Evolutionary conservation across 92 coral and sea anemone species (phyloP).

Genomic region (Palythoa heliodiscus): DNA sequence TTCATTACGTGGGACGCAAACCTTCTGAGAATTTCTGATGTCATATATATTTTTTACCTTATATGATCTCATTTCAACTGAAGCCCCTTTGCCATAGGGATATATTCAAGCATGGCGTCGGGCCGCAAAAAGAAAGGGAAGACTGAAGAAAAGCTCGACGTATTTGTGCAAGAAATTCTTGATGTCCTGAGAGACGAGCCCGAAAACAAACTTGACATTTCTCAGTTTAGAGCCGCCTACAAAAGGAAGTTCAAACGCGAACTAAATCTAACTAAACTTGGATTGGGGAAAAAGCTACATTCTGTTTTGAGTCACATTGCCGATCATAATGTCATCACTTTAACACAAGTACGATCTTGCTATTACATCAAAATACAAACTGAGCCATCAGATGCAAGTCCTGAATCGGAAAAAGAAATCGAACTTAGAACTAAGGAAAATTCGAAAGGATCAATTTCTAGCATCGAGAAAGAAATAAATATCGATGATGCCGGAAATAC

Average conservation of each 20-base stretch:
- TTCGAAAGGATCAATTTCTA: neutral
- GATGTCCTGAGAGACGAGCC: constrained; percentile 38
- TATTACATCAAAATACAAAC: constrained; percentile 7
- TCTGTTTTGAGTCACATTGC: constrained; percentile 36
- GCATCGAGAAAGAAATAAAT: neutral
- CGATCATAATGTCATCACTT: neutral
- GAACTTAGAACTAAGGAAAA: neutral
- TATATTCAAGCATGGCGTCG: constrained; percentile 15
- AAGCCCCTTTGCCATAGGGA: neutral
- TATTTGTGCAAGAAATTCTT: constrained; percentile 40
- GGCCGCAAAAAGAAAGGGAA: neutral
- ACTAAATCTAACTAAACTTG: constrained; percentile 23
- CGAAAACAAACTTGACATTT: constrained; percentile 22
- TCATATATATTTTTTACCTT: neutral
- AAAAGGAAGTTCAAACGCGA: constrained; percentile 31
- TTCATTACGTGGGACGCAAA: no score
- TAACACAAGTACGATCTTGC: constrained; percentile 9
- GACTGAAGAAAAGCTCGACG: neutral
- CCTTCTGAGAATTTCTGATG: neutral
- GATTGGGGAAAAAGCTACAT: neutral
- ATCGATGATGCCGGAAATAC: neutral
- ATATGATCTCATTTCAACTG: neutral
- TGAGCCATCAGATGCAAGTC: neutral
- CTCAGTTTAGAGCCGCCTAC: constrained; percentile 28
- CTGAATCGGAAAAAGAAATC: neutral